Conservation (phyloP, 2,888 invertebrate genomes). For the Torymus auratus region DNA sequence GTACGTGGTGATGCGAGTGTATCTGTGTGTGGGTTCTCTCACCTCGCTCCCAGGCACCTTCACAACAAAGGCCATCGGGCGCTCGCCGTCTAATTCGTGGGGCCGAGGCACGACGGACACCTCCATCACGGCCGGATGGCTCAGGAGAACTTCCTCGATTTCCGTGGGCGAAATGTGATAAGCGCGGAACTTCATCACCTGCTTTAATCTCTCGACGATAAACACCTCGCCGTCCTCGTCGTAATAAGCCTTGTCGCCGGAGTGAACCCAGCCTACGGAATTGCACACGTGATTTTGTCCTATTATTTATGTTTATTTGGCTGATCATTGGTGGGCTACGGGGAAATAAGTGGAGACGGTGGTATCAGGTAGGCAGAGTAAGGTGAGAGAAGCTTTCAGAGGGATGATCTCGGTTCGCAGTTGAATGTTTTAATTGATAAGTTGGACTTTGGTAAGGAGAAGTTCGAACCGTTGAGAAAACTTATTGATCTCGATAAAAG, state of each 20-base stretch:
- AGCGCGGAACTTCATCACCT: constrained; percentile 70
- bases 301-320: too few species aligned
- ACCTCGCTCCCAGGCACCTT: constrained; percentile 50
- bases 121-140: constrained; percentile 68
- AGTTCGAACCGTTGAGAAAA: too few species aligned
- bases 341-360: too few species aligned
- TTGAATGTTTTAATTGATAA: too few species aligned
- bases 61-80: constrained; percentile 69
- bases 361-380: too few species aligned
- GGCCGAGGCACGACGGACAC: constrained; percentile 68
- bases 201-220: constrained; percentile 70
- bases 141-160: constrained; percentile 67
- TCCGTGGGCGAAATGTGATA: constrained; percentile 69
- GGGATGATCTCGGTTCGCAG: too few species aligned
- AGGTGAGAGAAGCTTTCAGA: too few species aligned
- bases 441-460: too few species aligned
- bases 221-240: constrained; percentile 70
- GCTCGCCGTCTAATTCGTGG: constrained; percentile 67
- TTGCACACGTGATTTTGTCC: too few species aligned
- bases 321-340: too few species aligned
- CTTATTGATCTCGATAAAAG: too few species aligned
- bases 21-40: not conserved
- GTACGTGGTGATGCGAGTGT: too few species aligned
- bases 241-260: constrained; percentile 71
- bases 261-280: constrained; percentile 68